Evolutionary conservation across 2,113 vertebrate species (phyloP), one percentile per base, ranked within the genome.

Genomic region (Perccottus glenii): DNA sequence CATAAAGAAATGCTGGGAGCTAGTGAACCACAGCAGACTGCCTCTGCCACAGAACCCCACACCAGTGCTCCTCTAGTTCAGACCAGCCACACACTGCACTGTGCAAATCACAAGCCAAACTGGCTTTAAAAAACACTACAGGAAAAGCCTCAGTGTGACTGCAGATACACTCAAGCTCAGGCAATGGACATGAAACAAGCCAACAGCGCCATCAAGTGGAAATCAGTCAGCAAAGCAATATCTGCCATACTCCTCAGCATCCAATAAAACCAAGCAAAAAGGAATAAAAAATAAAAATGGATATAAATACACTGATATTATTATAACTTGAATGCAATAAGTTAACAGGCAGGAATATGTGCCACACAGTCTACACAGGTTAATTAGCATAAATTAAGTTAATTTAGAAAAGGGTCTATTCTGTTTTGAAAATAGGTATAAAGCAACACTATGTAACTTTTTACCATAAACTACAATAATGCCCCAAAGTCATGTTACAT

Each of bases 21-120:
- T 12, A 45, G 40, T 48, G 15, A 60, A 27, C 14, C 38, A 10
- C 59, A 66, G 77, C 77, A 83, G 78, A 2, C 38, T 3, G 19
- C 67, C 60, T 8, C 12, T 36, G 53, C 19, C 76, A 89, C 65
- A 73, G 82, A 91, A 88, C 85, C 62, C 55, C 67, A 78, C 56
- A 76, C 52, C 19, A 52, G 35, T 80, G 67, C 63, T 88, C 83
- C 88, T 89, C 95, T 94, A 95, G 92, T 94, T 95, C 92, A 70
- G 70, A 45, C 57, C 93, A 90, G 83, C 92, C 92, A 92, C 91
- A 90, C 87, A 92, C 90, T 93, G 93, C 87, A 92, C 91, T 94
- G 85, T 90, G 90, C 84, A 92, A 83, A 85, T 91, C 87, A 52
- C 49, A 68, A 0, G 45, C 59, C 43, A 51, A 65, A 32, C 9